A percentile compares a stretch with the other conserved stretches of the same genome.
phyloP scores from a whole-genome alignment of 30 jellyfish, hydroid and myxozoan genomes.

The Hydractinia echinata region DNA sequence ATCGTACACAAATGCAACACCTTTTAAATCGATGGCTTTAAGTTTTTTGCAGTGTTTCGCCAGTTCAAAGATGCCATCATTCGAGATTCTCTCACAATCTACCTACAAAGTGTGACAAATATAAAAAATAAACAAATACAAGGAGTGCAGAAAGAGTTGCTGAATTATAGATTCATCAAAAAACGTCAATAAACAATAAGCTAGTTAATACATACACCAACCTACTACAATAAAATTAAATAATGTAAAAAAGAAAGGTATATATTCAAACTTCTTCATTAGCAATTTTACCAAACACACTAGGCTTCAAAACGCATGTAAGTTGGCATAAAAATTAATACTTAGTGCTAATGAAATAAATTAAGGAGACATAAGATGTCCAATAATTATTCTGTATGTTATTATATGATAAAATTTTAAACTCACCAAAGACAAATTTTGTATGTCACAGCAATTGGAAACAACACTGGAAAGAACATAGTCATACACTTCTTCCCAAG shows the following conservation, averaged over 20 bases:
- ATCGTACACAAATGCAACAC: slow-evolving; percentile 64
- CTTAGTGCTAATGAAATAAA: no score
- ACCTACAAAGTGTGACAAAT: no score
- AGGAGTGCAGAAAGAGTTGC: background rate
- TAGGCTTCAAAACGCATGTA: no score
- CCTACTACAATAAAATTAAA: slow-evolving; percentile 13
- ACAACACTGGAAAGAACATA: slow-evolving; percentile 42
- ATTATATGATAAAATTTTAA: background rate
- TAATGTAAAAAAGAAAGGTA: no score
- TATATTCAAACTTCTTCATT: no score
- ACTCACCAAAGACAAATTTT: slow-evolving; percentile 49
- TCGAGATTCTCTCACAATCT: slow-evolving; percentile 67
- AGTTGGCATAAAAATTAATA: no score
- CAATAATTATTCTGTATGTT: no score
- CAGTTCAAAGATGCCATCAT: slow-evolving; percentile 45
- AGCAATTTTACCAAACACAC: no score
- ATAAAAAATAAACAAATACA: background rate
- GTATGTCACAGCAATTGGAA: slow-evolving; percentile 37
- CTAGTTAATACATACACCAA: slow-evolving; percentile 41
- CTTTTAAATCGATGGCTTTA: slow-evolving; percentile 50
- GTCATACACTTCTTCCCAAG: slow-evolving; percentile 57
- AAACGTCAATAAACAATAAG: slow-evolving; percentile 60
- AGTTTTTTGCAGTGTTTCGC: slow-evolving; percentile 48
- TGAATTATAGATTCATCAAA: background rate
- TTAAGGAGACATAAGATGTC: no score